These are phyloP conservation scores for Trichacis sp. DNA, from an alignment of 2,888 invertebrate genomes.

Conservation along the genomic window DNA sequence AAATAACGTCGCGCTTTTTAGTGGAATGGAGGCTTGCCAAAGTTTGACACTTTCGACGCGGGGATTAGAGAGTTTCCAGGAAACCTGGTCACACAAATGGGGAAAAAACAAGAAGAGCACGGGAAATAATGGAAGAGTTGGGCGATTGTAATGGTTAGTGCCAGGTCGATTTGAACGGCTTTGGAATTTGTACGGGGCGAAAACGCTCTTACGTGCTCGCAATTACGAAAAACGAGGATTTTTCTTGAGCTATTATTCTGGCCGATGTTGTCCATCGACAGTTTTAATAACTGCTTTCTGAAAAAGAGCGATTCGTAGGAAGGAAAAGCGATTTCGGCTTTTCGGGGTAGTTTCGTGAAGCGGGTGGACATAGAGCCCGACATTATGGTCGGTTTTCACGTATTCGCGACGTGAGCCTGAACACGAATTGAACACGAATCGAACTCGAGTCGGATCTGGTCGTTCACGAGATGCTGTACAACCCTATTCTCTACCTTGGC, in stretches of 20 bases:
- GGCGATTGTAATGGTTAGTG: too few species aligned
- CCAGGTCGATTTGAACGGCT: too few species aligned
- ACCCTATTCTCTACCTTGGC: constrained; percentile 46
- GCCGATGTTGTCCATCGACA: background rate
- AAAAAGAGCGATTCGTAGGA: constrained; percentile 11
- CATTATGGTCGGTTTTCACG: constrained; percentile 41
- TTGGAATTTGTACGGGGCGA: too few species aligned
- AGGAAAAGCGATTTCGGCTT: constrained; percentile 34
- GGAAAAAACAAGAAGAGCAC: background rate
- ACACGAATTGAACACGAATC: constrained; percentile 47
- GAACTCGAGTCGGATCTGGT: constrained; percentile 44
- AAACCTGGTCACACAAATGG: background rate
- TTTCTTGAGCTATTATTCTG: background rate
- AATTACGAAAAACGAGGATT: too few species aligned
- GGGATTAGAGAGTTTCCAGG: background rate
- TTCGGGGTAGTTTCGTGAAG: constrained; percentile 30
- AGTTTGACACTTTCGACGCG: background rate
- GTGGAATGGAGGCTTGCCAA: background rate
- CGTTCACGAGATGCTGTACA: constrained; percentile 45
- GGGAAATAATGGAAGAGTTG: background rate
- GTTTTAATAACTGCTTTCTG: constrained; percentile 31
- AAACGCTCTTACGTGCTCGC: too few species aligned
- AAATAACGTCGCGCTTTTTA: background rate
- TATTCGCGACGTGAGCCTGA: constrained; percentile 39
- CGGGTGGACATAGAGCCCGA: constrained; percentile 36